These are phyloP conservation scores for Crossaster papposus DNA, from an alignment of 53 echinoderm and acorn worm species.

Conservation along the genomic window DNA sequence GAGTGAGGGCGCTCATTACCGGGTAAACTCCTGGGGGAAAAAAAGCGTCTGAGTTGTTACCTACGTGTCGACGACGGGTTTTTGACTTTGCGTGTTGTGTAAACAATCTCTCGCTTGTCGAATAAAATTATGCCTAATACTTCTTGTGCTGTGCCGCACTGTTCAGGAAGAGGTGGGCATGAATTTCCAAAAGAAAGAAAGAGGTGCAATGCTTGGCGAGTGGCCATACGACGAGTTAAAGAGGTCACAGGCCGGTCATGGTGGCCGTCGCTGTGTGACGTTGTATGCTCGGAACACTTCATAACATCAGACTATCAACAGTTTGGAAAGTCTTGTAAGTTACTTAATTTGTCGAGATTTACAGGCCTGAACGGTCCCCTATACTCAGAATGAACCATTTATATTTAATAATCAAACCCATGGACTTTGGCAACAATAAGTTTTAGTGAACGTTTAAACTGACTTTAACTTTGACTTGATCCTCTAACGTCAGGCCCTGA, in stretches of 20 bases:
- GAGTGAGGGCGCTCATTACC: conserved; percentile 27
- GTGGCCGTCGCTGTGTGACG: conserved; percentile 5
- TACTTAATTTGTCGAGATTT: conserved; percentile 30
- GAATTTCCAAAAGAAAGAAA: conserved; percentile 27
- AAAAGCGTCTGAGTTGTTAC: background rate
- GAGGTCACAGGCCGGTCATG: conserved; percentile 38
- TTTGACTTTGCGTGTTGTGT: background rate
- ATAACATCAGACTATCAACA: conserved; percentile 20
- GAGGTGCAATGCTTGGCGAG: conserved; percentile 25
- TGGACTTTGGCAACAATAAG: background rate
- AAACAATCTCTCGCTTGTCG: background rate
- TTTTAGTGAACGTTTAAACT: background rate
- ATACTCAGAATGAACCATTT: conserved; percentile 36
- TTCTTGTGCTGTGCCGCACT: conserved; percentile 8
- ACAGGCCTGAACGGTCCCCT: conserved; percentile 10
- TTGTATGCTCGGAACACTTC: conserved; percentile 7
- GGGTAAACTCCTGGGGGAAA: conserved; percentile 9
- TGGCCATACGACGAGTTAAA: no score
- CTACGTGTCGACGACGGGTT: conserved; percentile 18
- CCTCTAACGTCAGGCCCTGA: background rate
- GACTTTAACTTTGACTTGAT: background rate
- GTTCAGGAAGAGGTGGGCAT: conserved; percentile 16
- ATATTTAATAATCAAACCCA: background rate
- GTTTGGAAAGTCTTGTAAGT: conserved; percentile 34
- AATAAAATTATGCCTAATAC: conserved; percentile 2